These are phyloP conservation scores for Diplodus puntazzo DNA, from an alignment of 2,797 vertebrate genomes.

Conservation along the genomic window DNA sequence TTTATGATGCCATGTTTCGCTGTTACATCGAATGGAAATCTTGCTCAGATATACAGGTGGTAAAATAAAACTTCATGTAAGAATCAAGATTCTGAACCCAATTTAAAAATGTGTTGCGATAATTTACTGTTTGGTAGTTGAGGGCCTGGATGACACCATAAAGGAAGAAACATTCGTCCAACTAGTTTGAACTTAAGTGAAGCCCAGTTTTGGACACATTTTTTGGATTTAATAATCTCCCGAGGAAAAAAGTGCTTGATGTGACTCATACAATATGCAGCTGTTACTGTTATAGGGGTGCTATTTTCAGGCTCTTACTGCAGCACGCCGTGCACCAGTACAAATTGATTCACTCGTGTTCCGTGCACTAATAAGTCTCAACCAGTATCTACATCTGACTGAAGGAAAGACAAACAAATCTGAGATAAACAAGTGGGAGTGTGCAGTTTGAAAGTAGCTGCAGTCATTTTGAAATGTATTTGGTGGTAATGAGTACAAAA, in stretches of 20 bases:
- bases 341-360: conserved; percentile 31
- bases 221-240: conserved; percentile 51
- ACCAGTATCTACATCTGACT: conserved; percentile 4
- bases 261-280: conserved; percentile 67
- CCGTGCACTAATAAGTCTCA: not conserved
- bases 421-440: not conserved
- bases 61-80: not conserved
- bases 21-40: not conserved
- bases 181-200: conserved; percentile 29
- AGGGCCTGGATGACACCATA: not conserved
- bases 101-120: not conserved
- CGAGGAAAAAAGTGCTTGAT: conserved; percentile 49
- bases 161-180: conserved; percentile 19
- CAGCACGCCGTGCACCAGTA: conserved; percentile 4
- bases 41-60: not conserved
- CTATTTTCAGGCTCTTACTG: conserved; percentile 61
- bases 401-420: not conserved
- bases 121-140: too few species aligned
- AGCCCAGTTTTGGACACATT: conserved; percentile 9
- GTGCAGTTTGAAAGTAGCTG: not conserved
- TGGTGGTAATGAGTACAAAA: not conserved
- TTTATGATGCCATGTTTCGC: not conserved
- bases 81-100: not conserved
- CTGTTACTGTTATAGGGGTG: conserved; percentile 47
- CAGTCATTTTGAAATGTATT: conserved; percentile 9